Percentiles rank a stretch among this genome's conserved stretches.
phyloP scores from a whole-genome alignment of 2,113 vertebrate species.

The Cinclus cinclus region DNA sequence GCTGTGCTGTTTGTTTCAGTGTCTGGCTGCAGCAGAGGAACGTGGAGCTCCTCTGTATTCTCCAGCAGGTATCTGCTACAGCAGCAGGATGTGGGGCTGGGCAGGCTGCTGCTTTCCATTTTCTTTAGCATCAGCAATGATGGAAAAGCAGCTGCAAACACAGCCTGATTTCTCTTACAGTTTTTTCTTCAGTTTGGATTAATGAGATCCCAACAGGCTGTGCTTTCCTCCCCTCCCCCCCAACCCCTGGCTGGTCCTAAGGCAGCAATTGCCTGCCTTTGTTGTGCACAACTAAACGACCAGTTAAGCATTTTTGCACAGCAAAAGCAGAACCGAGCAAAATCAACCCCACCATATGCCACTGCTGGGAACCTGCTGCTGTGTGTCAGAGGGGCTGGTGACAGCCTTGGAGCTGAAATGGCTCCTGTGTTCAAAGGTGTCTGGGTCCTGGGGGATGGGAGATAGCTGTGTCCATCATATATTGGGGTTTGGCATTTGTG shows the following conservation, averaged over 20 bases:
- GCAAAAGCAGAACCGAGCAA: neutral
- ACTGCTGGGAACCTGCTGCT: neutral
- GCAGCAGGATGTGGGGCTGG: neutral
- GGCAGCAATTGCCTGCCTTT: neutral
- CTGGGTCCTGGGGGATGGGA: neutral
- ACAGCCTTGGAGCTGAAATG: neutral
- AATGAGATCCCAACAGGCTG: neutral
- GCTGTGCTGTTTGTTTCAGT: accelerated
- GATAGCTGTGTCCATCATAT: accelerated
- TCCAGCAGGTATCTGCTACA: accelerated
- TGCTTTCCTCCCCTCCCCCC: neutral
- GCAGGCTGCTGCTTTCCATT: neutral
- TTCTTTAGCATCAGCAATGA: neutral
- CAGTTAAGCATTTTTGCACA: constrained; percentile 21
- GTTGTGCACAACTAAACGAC: neutral
- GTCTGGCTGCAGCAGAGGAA: neutral
- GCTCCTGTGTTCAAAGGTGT: neutral
- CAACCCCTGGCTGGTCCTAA: neutral
- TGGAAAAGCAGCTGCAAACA: neutral
- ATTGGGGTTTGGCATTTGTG: no score
- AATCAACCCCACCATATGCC: neutral
- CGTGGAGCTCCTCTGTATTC: accelerated
- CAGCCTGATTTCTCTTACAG: neutral
- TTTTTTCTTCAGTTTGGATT: neutral
- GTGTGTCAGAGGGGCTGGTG: neutral